Evolutionary conservation across 2,113 vertebrate species (phyloP).

Genomic region (Perca fluviatilis): DNA sequence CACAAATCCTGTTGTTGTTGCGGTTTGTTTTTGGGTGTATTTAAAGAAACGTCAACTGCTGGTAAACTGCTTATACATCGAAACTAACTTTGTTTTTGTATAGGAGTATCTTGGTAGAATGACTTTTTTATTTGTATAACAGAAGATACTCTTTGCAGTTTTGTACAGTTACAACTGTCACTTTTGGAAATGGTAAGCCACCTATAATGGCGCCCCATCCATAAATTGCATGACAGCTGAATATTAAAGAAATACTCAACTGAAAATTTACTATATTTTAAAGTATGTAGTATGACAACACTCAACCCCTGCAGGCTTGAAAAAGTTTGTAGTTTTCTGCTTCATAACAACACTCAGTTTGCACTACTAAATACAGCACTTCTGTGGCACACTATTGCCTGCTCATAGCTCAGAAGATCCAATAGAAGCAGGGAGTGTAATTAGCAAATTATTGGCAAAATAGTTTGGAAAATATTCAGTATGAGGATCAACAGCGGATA

Average conservation of each 20-base stretch:
- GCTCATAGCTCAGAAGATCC: slow-evolving; percentile 10
- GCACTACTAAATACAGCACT: slow-evolving; percentile 9
- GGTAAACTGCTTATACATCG: neutral
- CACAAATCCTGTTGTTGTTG: slow-evolving; percentile 34
- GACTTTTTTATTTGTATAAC: slow-evolving; percentile 51
- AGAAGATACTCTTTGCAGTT: slow-evolving; percentile 24
- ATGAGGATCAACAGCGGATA: slow-evolving; percentile 4
- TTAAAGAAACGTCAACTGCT: slow-evolving; percentile 16
- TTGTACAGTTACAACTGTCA: neutral
- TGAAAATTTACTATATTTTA: slow-evolving; percentile 24
- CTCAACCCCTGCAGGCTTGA: slow-evolving; percentile 9
- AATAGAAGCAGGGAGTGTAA: slow-evolving; percentile 8
- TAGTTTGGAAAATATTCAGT: slow-evolving; percentile 24
- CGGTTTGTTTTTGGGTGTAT: neutral
- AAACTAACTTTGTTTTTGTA: neutral
- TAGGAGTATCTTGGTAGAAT: neutral
- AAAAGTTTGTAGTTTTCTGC: slow-evolving; percentile 14
- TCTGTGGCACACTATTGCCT: slow-evolving; percentile 8
- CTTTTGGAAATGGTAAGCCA: neutral
- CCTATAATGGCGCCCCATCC: neutral
- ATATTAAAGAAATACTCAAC: slow-evolving; percentile 34
- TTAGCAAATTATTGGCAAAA: slow-evolving; percentile 34
- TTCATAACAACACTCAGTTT: slow-evolving; percentile 5
- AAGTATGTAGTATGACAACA: slow-evolving; percentile 5
- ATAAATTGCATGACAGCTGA: slow-evolving; percentile 10